A percentile compares a stretch with the other conserved stretches of the same genome.
Conservation (phyloP, 1,140 invertebrate genomes). For the Rhysida immarginata region DNA sequence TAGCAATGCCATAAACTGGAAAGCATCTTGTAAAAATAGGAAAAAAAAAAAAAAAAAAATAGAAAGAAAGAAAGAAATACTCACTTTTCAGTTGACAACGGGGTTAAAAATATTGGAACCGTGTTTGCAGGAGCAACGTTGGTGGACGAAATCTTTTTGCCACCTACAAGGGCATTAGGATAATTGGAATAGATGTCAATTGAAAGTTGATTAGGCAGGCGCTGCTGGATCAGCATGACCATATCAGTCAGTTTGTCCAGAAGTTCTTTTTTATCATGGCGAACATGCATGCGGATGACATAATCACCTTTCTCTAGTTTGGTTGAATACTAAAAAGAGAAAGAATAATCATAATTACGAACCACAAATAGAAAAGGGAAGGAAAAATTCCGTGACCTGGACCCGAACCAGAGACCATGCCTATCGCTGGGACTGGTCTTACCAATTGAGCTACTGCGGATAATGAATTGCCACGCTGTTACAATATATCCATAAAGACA, state of each 20-base stretch:
- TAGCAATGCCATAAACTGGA: too few relatives aligned
- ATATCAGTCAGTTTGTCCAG: conserved; percentile 67
- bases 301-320: conserved; percentile 96
- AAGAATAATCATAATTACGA: conserved; percentile 9
- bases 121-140: conserved; percentile 42
- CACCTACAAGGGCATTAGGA: conserved; percentile 37
- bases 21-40: too few relatives aligned
- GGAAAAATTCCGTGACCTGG: too few relatives aligned
- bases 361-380: too few relatives aligned
- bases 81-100: conserved; percentile 56
- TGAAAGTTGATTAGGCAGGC: conserved; percentile 49
- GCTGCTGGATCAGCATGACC: conserved; percentile 56
- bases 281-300: conserved; percentile 61
- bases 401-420: too few relatives aligned
- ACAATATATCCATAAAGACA: too few relatives aligned
- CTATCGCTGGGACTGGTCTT: too few relatives aligned
- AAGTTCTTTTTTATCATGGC: conserved; percentile 71
- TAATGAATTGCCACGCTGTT: too few relatives aligned
- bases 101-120: conserved; percentile 57
- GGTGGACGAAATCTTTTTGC: conserved; percentile 55
- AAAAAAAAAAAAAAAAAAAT: neutral
- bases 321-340: conserved; percentile 49
- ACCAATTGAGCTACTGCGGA: too few relatives aligned
- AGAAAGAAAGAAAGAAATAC: conserved; percentile 4
- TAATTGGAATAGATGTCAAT: conserved; percentile 60